Percentiles rank a stretch among this genome's conserved stretches.
Conservation (phyloP, 2,888 invertebrate species). For the Diplazon laetatorius region DNA sequence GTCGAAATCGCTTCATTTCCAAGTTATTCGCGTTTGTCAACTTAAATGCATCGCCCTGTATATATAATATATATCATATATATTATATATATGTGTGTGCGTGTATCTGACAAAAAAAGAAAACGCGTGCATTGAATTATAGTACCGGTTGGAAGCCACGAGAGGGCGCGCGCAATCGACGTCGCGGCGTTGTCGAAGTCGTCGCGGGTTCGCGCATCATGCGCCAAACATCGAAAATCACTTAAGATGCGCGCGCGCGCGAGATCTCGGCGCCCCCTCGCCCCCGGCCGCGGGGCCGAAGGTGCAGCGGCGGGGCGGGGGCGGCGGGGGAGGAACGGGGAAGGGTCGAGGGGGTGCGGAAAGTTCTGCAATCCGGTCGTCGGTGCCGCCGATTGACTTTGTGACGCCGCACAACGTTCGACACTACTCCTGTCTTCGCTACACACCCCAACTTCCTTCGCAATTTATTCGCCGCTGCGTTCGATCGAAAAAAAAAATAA, state of each 20-base stretch:
- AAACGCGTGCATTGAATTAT: slow-evolving; percentile 73
- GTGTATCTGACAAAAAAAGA: too few relatives aligned
- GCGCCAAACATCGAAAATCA: slow-evolving; percentile 81
- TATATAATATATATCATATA: too few relatives aligned
- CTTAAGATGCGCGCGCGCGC: slow-evolving; percentile 78
- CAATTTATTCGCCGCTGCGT: slow-evolving; percentile 6
- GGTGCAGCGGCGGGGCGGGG: too few relatives aligned
- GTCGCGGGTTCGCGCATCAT: slow-evolving; percentile 68
- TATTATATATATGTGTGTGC: too few relatives aligned
- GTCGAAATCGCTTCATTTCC: too few relatives aligned
- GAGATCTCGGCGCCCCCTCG: slow-evolving; percentile 67
- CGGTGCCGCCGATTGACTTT: slow-evolving; percentile 54
- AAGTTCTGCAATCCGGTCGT: slow-evolving; percentile 50
- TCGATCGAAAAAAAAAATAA: too few relatives aligned
- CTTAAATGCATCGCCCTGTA: too few relatives aligned
- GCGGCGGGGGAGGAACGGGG: too few relatives aligned
- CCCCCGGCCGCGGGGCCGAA: too few relatives aligned
- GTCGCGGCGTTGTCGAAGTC: too few relatives aligned
- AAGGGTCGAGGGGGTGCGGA: slow-evolving; percentile 51
- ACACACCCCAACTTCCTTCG: not conserved
- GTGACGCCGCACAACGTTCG: slow-evolving; percentile 50
- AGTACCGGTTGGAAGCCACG: slow-evolving; percentile 40
- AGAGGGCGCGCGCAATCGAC: slow-evolving; percentile 39
- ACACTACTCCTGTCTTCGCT: slow-evolving; percentile 8
- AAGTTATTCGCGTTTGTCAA: too few relatives aligned